Conservation (phyloP, 2,888 invertebrate species). For the Hydrotaea diabolus region DNA sequence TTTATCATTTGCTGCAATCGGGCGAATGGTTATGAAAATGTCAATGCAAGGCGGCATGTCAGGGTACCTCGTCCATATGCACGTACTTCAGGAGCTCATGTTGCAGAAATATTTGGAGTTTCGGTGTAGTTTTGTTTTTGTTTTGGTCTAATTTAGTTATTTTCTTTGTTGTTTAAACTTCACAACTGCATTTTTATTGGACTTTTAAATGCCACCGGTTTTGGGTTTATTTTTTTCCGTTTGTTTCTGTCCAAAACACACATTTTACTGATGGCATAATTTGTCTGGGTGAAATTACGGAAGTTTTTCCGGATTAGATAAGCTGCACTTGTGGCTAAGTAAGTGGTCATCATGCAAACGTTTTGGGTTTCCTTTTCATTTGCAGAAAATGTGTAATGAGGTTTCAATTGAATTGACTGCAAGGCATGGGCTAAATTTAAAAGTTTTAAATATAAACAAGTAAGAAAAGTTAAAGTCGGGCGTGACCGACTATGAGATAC, state of each 20-base stretch:
- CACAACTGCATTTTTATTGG: background rate
- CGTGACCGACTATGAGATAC: no score
- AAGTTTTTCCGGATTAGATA: conserved; percentile 23
- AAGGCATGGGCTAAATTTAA: no score
- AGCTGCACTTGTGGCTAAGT: no score
- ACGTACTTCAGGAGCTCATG: background rate
- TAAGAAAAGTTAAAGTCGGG: no score
- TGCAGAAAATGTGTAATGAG: no score
- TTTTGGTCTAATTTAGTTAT: conserved; percentile 14
- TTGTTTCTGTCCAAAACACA: no score
- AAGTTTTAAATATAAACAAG: no score
- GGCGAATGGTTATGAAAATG: conserved; percentile 5
- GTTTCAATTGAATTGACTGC: no score
- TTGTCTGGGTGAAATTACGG: conserved; percentile 18
- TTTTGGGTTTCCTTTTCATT: no score
- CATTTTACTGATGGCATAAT: background rate
- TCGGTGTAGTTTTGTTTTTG: background rate
- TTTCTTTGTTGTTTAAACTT: conserved; percentile 1
- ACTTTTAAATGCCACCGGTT: background rate
- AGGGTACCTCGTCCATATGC: no score
- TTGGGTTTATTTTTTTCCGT: no score
- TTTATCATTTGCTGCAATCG: background rate
- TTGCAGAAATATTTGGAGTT: background rate
- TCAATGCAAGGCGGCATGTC: background rate
- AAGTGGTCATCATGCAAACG: no score